A percentile compares a stretch with the other conserved stretches of the same genome.
Conservation (phyloP, 2,888 invertebrate genomes). For the Nemurella pictetii region DNA sequence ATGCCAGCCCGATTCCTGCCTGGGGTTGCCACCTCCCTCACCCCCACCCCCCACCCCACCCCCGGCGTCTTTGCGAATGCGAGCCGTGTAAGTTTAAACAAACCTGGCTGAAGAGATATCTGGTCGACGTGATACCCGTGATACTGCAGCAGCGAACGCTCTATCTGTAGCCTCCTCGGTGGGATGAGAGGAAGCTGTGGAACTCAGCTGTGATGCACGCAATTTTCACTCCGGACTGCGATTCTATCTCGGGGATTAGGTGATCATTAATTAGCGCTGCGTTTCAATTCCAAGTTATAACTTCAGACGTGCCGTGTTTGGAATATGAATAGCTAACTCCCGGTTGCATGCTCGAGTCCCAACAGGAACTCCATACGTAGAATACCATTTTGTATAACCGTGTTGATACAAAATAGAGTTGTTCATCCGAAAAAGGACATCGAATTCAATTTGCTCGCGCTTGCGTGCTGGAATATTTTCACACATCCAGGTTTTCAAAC, state of each 20-base stretch:
- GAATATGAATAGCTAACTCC: background rate
- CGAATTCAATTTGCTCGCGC: background rate
- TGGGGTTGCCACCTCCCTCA: background rate
- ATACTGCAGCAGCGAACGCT: background rate
- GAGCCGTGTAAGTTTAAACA: background rate
- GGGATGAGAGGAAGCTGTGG: background rate
- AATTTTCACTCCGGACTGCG: background rate
- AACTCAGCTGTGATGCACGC: background rate
- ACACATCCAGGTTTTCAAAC: background rate
- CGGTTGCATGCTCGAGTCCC: background rate
- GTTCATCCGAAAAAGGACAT: background rate
- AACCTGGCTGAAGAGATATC: background rate
- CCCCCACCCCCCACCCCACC: background rate
- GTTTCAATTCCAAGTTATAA: background rate
- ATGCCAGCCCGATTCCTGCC: background rate
- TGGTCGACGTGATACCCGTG: background rate
- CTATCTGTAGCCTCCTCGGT: background rate
- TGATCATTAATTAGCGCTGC: conserved; percentile 7
- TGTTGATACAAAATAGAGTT: background rate
- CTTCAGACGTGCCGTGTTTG: background rate
- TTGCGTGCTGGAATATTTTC: background rate
- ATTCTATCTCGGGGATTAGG: background rate
- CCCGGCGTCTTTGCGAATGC: background rate
- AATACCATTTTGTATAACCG: background rate
- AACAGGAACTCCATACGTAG: background rate